Evolutionary conservation across 2,888 invertebrate genomes (phyloP).

Genomic region (Campoplex capitator): DNA sequence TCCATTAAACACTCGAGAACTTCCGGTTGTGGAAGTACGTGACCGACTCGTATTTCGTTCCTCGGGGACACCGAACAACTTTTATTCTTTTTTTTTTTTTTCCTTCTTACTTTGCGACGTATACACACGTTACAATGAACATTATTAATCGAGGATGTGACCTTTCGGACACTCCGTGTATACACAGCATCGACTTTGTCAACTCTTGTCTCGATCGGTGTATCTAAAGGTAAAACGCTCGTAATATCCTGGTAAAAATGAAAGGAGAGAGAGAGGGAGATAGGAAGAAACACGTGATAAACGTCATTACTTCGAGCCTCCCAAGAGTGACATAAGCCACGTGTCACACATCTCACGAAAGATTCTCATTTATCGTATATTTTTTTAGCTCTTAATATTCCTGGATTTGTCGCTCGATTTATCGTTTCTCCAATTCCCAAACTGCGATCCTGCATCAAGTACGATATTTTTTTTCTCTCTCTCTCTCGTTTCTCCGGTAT

Average conservation of each 20-base stretch:
- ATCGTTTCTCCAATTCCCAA: not conserved
- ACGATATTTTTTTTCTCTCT: not conserved
- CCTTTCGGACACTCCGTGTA: not conserved
- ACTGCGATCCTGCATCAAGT: not conserved
- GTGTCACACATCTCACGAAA: not conserved
- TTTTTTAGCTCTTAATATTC: not conserved
- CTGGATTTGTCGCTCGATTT: not conserved
- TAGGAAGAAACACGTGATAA: not conserved
- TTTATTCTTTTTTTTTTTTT: not conserved
- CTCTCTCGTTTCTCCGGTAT: not conserved
- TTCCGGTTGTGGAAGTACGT: constrained; percentile 9
- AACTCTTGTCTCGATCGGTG: not conserved
- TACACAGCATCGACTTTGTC: not conserved
- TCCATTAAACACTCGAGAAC: not conserved
- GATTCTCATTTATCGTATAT: not conserved
- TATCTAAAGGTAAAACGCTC: not conserved
- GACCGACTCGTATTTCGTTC: not conserved
- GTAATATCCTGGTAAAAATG: not conserved
- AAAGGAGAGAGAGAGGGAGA: not conserved
- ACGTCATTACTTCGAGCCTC: not conserved
- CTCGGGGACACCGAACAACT: constrained; percentile 1
- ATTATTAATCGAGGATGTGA: constrained; percentile 21
- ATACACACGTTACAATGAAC: constrained; percentile 9
- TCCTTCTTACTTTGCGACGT: not conserved
- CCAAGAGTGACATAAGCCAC: not conserved